Evolutionary conservation across 2,797 vertebrate genomes (phyloP), one percentile per base, ranked within the genome.

Genomic region (Oryzias sinensis): DNA sequence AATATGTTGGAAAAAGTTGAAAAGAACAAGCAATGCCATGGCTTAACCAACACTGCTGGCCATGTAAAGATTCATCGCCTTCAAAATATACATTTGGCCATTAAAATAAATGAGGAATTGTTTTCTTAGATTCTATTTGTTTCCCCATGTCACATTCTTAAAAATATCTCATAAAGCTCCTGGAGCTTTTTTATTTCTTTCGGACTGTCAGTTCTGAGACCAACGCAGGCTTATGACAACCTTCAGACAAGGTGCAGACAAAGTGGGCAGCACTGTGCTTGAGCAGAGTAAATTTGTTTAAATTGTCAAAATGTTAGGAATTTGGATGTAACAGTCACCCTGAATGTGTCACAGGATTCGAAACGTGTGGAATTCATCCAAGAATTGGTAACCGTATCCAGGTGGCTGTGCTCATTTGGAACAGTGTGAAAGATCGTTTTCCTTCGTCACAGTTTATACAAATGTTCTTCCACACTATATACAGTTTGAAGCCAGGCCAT

Each of bases 311-410:
- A 80, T 46, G 74, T 51, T 52, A 65, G 44, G 72, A 85, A 87
- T 85, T 88, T 85, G 68, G 80, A 83, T 76, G 73, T 64, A 75
- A 62, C 76, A 62, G 71, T 75, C 76, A 79, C 72, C 69, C 72
- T 29, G 71, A 68, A 80, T 80, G 81, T 87, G 81, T 87, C 83
- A 83, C 81, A 72, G 70, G 72, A 77, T 79, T 77, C 63, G 60
- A 65, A 80, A 83, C 73, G 79, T 82, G 77, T 83, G 81, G 84
- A 82, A 81, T 82, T 86, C 61, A 76, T 87, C 82, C 81, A 81
- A 69, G 77, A 82, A 66, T 74, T 68, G 84, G 70, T 88, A 90
- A 90, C 86, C 76, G 79, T 79, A 85, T 85, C 82, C 88, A 90
- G 81, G 83, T 88, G 89, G 91, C 70, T 69, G 65, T 75, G 48